A percentile compares a stretch with the other conserved stretches of the same genome.
phyloP scores from a whole-genome alignment of 1,140 invertebrate species.

The Lethrus apterus region DNA sequence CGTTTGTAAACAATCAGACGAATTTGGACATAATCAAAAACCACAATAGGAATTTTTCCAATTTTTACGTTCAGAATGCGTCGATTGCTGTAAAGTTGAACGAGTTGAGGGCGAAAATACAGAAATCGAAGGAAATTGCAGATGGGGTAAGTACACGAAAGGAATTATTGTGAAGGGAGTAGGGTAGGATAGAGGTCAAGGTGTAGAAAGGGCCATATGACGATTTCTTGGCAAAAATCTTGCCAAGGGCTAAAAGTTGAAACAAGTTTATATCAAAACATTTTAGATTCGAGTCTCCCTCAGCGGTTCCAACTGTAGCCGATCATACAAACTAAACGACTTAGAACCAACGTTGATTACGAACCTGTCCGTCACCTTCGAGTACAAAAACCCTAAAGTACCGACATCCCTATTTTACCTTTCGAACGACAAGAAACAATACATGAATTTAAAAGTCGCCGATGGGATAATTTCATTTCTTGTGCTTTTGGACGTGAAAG shows the following conservation, averaged over 20 bases:
- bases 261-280: conserved; percentile 8
- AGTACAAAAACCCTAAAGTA: not conserved
- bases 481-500: conserved; percentile 70
- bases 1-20: conserved; percentile 10
- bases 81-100: conserved; percentile 40
- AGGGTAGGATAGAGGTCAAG: no score
- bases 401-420: conserved; percentile 39
- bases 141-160: conserved; percentile 67
- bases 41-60: conserved; percentile 1
- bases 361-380: conserved; percentile 19
- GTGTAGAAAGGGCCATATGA: no score
- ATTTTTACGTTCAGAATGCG: conserved; percentile 3
- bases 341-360: conserved; percentile 64
- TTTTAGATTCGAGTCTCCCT: conserved; percentile 29
- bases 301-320: conserved; percentile 56
- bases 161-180: conserved; percentile 7
- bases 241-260: not conserved
- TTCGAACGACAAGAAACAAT: conserved; percentile 53
- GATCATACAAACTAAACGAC: conserved; percentile 59
- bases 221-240: no score
- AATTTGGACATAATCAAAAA: conserved; percentile 12
- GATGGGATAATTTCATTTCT: conserved; percentile 64
- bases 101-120: conserved; percentile 64
- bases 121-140: conserved; percentile 70
- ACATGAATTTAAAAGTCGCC: conserved; percentile 71